Base-by-base conservation (phyloP, 1,140 invertebrate species). In the Tribolium madens region DNA sequence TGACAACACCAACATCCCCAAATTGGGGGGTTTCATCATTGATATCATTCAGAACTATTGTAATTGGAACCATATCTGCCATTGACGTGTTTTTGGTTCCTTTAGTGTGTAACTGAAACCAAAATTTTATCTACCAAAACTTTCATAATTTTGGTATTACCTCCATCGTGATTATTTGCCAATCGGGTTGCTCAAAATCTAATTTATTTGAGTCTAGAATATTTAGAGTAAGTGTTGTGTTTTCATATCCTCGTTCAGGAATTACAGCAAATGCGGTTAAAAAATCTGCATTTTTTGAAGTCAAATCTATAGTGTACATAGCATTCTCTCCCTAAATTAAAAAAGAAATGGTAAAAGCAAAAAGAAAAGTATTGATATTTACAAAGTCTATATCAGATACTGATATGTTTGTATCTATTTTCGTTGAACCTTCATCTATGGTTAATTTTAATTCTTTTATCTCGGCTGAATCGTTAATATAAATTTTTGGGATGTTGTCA, bases 11-110 rank as follows among this genome's bases (percentile, higher is more conserved):
- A 6, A 75, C 33, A 26, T 73, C 53, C 13, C 84, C 15, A 80
- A 90, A 91, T 53, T 87, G 87, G 2, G 90, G 90, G 52, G 83
- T 53, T 79, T 91, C 89, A 77, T 91, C 89, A 80, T 91, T 91
- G 86, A 87, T 88, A 82, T 91, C 89, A 26, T 84, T 84, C 47
- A 91, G 83, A 26, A 87, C 81, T 10, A 91, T 88, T 57, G 81
- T 80, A 3, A 90, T 82, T 0, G 76, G 84, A 1, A 87, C 85
- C 21, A 60, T 81, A 10, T 87, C 86, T 1, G 82, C 77, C 18
- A 86, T 85, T 9, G 78, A 75, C 1, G 81, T 48, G 31, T 86
- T 81, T 36, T 84, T 79, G 14, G 82, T 76, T 76, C 89, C 89
- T 2, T 79, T 86, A 46, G 89, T 88, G 75, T 85, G 74, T 2